Evolutionary conservation across 2,888 invertebrate species (phyloP).

Genomic region (Oxystoma pomonae): DNA sequence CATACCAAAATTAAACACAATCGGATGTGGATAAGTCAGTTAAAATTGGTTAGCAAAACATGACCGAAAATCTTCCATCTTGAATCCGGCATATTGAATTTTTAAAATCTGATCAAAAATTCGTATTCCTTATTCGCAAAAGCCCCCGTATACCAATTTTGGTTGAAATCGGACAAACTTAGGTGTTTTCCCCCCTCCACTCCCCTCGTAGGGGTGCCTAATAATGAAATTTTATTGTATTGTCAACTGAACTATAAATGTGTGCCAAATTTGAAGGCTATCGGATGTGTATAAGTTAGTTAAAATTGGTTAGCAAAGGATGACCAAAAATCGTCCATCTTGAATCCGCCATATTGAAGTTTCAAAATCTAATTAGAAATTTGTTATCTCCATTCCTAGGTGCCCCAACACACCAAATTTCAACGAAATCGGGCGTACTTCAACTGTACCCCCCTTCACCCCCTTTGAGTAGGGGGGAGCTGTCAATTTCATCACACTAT

Average conservation of each 20-base stretch:
- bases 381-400: too few relatives aligned
- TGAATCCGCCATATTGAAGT: too few relatives aligned
- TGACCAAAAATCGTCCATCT: too few relatives aligned
- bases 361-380: too few relatives aligned
- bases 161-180: neutral
- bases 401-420: too few relatives aligned
- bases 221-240: neutral
- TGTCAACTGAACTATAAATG: neutral
- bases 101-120: neutral
- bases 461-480: too few relatives aligned
- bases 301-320: too few relatives aligned
- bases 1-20: neutral
- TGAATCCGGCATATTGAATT: neutral
- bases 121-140: neutral
- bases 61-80: neutral
- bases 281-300: too few relatives aligned
- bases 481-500: too few relatives aligned
- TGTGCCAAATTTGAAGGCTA: too few relatives aligned
- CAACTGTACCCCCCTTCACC: too few relatives aligned
- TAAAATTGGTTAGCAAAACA: neutral
- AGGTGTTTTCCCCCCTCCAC: neutral
- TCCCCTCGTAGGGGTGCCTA: neutral
- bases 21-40: neutral
- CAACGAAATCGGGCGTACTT: too few relatives aligned
- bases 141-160: neutral